Conservation (phyloP, 2,113 vertebrate species). For the Zapus hudsonius region DNA sequence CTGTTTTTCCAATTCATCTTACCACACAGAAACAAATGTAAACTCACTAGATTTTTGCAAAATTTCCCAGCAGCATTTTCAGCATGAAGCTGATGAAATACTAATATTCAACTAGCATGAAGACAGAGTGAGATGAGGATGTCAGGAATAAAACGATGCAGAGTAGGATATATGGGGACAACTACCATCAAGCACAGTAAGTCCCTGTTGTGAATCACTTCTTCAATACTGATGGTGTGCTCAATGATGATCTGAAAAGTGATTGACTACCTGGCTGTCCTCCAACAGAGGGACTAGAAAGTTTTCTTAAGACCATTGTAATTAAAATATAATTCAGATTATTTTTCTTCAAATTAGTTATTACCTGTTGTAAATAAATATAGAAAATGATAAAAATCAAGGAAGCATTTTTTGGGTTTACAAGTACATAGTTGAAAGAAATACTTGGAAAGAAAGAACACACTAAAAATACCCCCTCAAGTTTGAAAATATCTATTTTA, state of each 20-base stretch:
- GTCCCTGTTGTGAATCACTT: neutral
- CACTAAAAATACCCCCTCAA: neutral
- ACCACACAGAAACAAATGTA: slow-evolving; percentile 5
- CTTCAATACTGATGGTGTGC: neutral
- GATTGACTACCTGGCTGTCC: neutral
- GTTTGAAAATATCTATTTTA: slow-evolving; percentile 54
- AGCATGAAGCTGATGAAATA: neutral
- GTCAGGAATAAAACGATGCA: slow-evolving; percentile 11
- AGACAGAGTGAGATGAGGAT: neutral
- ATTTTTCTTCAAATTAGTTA: slow-evolving; percentile 33
- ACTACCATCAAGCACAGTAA: neutral
- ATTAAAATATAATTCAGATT: slow-evolving; percentile 22
- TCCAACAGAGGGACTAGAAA: neutral
- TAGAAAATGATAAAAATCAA: neutral
- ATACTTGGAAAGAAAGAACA: slow-evolving; percentile 45
- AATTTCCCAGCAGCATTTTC: slow-evolving; percentile 8
- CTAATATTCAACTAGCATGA: neutral
- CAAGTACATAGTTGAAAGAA: slow-evolving; percentile 20
- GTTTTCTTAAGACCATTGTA: slow-evolving; percentile 15
- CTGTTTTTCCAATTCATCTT: slow-evolving; percentile 12
- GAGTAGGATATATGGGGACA: neutral
- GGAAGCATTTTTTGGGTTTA: slow-evolving; percentile 19
- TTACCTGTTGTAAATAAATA: slow-evolving; percentile 11
- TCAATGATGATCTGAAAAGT: neutral
- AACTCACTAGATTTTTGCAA: slow-evolving; percentile 23